phyloP scores from a whole-genome alignment of 2,797 vertebrate species.

The Gallinago solitaria region DNA sequence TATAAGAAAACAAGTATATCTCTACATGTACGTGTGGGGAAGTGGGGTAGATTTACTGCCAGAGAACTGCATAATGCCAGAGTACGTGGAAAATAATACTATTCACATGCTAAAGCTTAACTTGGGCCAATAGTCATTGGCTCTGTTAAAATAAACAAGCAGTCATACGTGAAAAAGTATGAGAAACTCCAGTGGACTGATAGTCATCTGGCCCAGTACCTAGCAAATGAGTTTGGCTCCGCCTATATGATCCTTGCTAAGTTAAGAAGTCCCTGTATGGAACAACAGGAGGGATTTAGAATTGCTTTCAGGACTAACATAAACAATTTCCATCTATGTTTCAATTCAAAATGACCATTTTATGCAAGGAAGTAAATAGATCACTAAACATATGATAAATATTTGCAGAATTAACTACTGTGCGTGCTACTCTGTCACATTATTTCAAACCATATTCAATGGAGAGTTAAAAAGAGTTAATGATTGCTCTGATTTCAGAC shows the following conservation, averaged over 20 bases:
- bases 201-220: neutral
- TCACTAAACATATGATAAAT: neutral
- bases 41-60: neutral
- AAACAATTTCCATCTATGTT: neutral
- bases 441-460: neutral
- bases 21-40: accelerated
- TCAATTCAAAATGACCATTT: neutral
- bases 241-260: neutral
- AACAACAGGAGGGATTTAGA: neutral
- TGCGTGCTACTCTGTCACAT: neutral
- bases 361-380: neutral
- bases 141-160: neutral
- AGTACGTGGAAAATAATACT: neutral
- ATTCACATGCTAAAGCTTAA: neutral
- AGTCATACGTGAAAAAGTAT: neutral
- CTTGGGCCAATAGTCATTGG: neutral
- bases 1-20: neutral
- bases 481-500: neutral
- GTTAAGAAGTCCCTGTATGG: neutral
- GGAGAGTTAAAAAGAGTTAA: neutral
- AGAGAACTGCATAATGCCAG: neutral
- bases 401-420: neutral
- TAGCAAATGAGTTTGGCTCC: neutral
- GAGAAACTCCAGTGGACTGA: neutral
- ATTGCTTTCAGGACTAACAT: neutral